Evolutionary conservation across 2,113 vertebrate genomes (phyloP), one percentile per base, ranked within the genome.

Genomic region (Myocastor coypus): DNA sequence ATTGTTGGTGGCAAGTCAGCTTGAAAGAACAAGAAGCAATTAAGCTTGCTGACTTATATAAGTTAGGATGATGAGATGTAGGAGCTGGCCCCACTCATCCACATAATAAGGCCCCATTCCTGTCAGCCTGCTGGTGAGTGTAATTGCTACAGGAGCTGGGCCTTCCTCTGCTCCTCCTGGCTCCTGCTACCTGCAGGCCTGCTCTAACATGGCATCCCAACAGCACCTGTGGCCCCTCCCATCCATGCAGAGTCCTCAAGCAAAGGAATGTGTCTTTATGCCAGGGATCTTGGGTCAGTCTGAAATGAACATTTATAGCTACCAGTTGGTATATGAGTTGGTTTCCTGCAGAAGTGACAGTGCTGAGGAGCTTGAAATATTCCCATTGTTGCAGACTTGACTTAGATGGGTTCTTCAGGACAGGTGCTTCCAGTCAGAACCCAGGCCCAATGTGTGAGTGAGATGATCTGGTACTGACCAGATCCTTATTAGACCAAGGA

Each of bases 1-100:
- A 97, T 96, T 97, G 97, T 95, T 98, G 98, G 97, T 97, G 97
- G 96, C 97, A 96, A 97, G 95, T 95, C 96, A 94, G 97, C 98
- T 96, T 86, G 97, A 94, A 98, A 98, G 98, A 97, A 98, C 98
- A 96, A 96, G 97, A 96, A 91, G 98, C 98, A 98, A 98, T 98
- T 98, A 98, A 97, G 98, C 97, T 97, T 97, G 96, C 98, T 97
- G 98, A 98, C 98, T 98, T 95, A 85, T 95, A 98, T 96, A 95
- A 96, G 97, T 94, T 95, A 94, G 98, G 97, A 88, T 97, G 98
- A 98, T 98, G 98, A 97, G 97, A 96, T 92, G 98, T 98, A 97
- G 92, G 95, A 86, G 89, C 93, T 1, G 61, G 96, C 96, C 96
- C 94, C 12, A 2, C 96, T 98, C 98, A 97, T 96, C 98, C 97